Base-by-base conservation (phyloP, 2,888 invertebrate species). In the Plutella xylostella region DNA sequence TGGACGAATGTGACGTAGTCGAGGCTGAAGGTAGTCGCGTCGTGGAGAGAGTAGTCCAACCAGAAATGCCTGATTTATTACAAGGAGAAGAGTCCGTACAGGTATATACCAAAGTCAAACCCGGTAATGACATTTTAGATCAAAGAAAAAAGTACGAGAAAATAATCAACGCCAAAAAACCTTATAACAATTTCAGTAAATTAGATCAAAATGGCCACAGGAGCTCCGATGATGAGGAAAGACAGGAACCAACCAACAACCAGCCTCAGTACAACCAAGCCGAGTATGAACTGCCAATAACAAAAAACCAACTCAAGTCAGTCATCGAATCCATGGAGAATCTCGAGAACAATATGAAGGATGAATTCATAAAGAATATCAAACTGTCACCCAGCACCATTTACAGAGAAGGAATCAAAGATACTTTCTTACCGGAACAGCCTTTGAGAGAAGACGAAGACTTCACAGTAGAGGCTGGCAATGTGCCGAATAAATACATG, bases 1-100 rank as follows among this genome's bases (percentile, higher is more conserved):
- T 92, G 52, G 96, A 97, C 68, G 86, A 87, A 38, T 96, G 95
- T 62, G 92, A 93, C 53, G 71, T 67, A 46, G 65, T 72, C 1
- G 84, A 86, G 38, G 88, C 84, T 18, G 87, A 87, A 59, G 84
- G 86, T 43, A 85, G 83, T 55, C 79, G 75, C 12, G 69, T 80
- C 53, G 72, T 79, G 4, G 77, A 86, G 68, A 65, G 68, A 45
- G 55, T 72, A 15, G 62, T 63, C 1, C 46, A 56, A 31, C 63
- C 63, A 12, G 28, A 28, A 28, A 55, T 64, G 44, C 65, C 68
- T 42, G 73, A 79, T 51, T 31, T 45, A 9, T 64, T 77, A 45
- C 62, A 61, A 15, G 69, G 69, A 44, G 79, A 84, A 60, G 85
- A 85, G 55, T 91, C 92, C 42, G 86, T 89, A 59, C 86, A 87